Evolutionary conservation across 2,797 vertebrate species (phyloP).

Genomic region (Numenius phaeopus): DNA sequence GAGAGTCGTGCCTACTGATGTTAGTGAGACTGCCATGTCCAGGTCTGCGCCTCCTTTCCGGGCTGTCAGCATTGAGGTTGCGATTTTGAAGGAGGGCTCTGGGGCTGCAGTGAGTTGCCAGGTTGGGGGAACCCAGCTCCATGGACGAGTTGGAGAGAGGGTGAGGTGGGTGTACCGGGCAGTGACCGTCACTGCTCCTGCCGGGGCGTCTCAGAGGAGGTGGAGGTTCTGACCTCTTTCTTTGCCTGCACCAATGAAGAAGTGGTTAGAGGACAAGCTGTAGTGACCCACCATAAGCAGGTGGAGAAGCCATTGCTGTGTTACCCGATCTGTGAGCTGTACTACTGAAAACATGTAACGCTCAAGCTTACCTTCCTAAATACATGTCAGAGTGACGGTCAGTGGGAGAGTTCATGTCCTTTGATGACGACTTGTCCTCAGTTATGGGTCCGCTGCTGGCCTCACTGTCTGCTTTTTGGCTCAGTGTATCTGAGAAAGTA

Average conservation of each 20-base stretch:
- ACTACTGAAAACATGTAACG: not conserved
- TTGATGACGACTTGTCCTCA: conserved; percentile 93
- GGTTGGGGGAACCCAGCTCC: conserved; percentile 88
- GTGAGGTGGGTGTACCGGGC: conserved; percentile 88
- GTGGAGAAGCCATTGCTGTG: not conserved
- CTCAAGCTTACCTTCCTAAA: conserved; percentile 85
- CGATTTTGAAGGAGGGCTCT: conserved; percentile 90
- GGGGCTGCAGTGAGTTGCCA: conserved; percentile 88
- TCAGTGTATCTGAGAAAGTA: conserved; percentile 96
- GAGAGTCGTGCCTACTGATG: conserved; percentile 93
- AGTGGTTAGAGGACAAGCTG: not conserved
- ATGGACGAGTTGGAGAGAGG: conserved; percentile 83
- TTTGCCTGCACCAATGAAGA: conserved; percentile 83
- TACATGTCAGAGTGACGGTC: conserved; percentile 90
- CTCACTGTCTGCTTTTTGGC: conserved; percentile 98
- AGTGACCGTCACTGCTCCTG: conserved; percentile 89
- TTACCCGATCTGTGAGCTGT: not conserved
- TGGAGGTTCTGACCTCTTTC: conserved; percentile 90
- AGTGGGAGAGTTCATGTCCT: conserved; percentile 90
- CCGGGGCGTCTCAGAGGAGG: conserved; percentile 89
- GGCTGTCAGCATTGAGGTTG: conserved; percentile 88
- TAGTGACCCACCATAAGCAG: not conserved
- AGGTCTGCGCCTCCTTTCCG: conserved; percentile 88
- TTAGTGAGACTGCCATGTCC: conserved; percentile 94
- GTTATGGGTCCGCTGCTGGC: conserved; percentile 92